Base-by-base conservation (phyloP, 2,797 vertebrate genomes). In the Chiroxiphia lanceolata region DNA sequence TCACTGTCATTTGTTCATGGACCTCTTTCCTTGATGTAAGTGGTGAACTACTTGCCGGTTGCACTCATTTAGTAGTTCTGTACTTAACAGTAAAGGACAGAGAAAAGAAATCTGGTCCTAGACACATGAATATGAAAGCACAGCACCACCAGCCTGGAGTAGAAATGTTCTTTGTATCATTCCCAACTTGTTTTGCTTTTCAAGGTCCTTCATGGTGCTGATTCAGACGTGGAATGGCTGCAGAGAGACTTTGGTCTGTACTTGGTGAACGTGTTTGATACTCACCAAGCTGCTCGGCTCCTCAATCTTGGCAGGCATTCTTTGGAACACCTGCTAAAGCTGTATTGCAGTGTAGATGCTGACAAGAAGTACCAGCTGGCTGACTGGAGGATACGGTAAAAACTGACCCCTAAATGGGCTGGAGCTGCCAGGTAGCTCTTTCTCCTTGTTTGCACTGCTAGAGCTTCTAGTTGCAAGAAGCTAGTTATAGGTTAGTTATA, bases 341-440 rank as follows among this genome's bases (percentile, higher is more conserved):
- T 98, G 44, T 99, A 98, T 96, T 99, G 99, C 93, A 87, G 0
- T 0, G 98, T 99, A 79, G 97, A 98, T 34, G 97, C 99, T 3
- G 98, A 99, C 98, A 99, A 99, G 95, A 98, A 98, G 95, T 99
- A 98, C 96, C 99, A 99, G 97, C 98, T 99, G 88, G 99, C 99
- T 2, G 99, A 99, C 96, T 99, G 99, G 99, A 98, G 99, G 91
- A 98, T 99, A 95, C 98, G 99, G 99, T 99, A 97, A 96, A 47
- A 96, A 95, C 84, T 84, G 57, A 87, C 72, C 45, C 68, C 79
- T 53, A 36, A 14, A 14, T 23, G 65, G 48, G n/a, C 67, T 83
- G 22, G 40, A 85, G 51, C 90, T 89, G 34, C 42, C 75, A 36
- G 45, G 87, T 25, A 75, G 89, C 76, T n/a, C 64, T 94, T 93